Conservation (phyloP, 2,797 vertebrate genomes). For the Glossophaga mutica region DNA sequence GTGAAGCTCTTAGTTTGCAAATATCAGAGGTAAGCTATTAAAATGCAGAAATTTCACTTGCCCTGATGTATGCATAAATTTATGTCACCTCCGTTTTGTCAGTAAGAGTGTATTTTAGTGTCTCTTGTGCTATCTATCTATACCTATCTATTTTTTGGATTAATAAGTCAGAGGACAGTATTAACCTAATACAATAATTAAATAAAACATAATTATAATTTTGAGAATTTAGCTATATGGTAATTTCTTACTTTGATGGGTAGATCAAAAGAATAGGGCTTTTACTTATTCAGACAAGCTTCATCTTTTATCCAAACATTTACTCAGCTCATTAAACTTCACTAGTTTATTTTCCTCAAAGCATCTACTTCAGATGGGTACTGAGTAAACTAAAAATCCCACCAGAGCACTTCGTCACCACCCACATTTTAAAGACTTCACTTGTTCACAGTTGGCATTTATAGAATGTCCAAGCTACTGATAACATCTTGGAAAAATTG, state of each 20-base stretch:
- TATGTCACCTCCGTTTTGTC: background rate
- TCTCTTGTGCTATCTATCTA: background rate
- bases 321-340: conserved; percentile 31
- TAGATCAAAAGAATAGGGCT: background rate
- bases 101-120: background rate
- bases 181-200: background rate
- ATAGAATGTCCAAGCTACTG: background rate
- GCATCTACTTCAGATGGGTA: background rate
- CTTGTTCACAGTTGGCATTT: background rate
- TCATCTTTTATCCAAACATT: conserved; percentile 39
- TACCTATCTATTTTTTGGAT: background rate
- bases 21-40: background rate
- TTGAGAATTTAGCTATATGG: background rate
- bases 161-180: background rate
- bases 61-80: background rate
- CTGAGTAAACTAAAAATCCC: conserved; percentile 13
- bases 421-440: background rate
- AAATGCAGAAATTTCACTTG: conserved; percentile 6
- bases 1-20: conserved; percentile 19
- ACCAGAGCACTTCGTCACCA: background rate
- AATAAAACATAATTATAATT: background rate
- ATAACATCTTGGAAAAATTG: conserved; percentile 3
- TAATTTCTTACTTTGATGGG: background rate
- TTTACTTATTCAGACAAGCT: conserved; percentile 2
- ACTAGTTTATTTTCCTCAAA: conserved; percentile 34